Evolutionary conservation across 2,797 vertebrate genomes (phyloP).

Genomic region (Acrossocheilus fasciatus): DNA sequence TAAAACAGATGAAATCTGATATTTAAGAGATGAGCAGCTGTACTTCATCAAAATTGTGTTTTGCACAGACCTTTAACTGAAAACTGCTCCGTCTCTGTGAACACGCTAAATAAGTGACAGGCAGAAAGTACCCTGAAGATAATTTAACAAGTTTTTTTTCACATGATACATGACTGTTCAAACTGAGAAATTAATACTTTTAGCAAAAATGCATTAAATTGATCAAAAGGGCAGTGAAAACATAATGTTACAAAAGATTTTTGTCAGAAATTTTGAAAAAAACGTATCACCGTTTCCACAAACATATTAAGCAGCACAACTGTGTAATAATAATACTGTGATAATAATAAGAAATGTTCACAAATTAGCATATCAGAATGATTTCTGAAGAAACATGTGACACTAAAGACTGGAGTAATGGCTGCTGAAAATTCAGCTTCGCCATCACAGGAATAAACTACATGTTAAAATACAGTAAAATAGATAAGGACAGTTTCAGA

Average conservation of each 20-base stretch:
- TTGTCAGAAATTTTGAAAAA: too few relatives aligned
- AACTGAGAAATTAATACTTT: neutral
- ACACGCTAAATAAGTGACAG: neutral
- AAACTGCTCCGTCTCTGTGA: neutral
- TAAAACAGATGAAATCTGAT: neutral
- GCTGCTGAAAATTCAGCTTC: neutral
- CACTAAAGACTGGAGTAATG: neutral
- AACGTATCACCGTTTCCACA: too few relatives aligned
- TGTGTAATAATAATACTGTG: neutral
- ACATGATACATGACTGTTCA: neutral
- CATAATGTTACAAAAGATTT: too few relatives aligned
- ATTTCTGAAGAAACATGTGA: neutral
- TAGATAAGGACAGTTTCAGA: neutral
- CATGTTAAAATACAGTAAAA: neutral
- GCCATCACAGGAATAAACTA: neutral
- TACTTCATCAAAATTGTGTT: neutral
- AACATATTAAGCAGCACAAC: too few relatives aligned
- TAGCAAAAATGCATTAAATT: too few relatives aligned
- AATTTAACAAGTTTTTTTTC: neutral
- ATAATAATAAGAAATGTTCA: neutral
- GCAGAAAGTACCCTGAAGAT: too few relatives aligned
- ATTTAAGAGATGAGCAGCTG: neutral
- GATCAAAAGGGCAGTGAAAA: too few relatives aligned
- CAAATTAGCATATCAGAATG: neutral
- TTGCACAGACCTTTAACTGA: neutral